Percentiles rank a stretch among this genome's conserved stretches.
Conservation (phyloP, 2,888 invertebrate species). For the Cancer borealis region DNA sequence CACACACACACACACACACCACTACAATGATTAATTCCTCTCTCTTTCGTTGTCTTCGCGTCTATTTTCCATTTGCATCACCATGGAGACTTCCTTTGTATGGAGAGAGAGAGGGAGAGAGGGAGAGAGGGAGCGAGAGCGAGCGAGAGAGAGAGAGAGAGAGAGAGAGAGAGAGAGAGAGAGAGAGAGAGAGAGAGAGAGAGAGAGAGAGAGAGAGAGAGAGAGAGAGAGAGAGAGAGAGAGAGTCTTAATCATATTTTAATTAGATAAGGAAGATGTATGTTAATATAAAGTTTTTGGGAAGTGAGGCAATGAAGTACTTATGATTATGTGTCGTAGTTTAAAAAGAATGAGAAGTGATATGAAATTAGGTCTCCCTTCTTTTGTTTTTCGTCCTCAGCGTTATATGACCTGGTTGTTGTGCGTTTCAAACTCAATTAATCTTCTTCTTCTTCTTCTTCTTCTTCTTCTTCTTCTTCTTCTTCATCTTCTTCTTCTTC, state of each 20-base stretch:
- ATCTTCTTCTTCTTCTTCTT: background rate
- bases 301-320: background rate
- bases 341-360: background rate
- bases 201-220: background rate
- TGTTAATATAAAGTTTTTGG: background rate
- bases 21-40: too few relatives aligned
- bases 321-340: background rate
- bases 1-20: too few relatives aligned
- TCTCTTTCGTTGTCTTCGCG: too few relatives aligned
- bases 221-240: background rate
- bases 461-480: background rate
- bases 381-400: slow-evolving; percentile 1
- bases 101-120: too few relatives aligned
- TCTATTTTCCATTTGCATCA: too few relatives aligned
- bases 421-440: background rate
- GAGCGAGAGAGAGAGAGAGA: background rate
- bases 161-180: slow-evolving; percentile 3
- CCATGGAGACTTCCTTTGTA: too few relatives aligned
- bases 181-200: slow-evolving; percentile 3
- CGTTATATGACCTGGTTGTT: too few relatives aligned
- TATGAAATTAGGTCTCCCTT: background rate
- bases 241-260: background rate
- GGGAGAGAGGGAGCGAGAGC: too few relatives aligned
- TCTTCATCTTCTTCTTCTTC: too few relatives aligned
- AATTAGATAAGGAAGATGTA: background rate